Percentiles rank a stretch among this genome's conserved stretches.
Evolutionary conservation across 1,140 invertebrate species (phyloP).

Genomic region (Zaprionus ghesquierei): DNA sequence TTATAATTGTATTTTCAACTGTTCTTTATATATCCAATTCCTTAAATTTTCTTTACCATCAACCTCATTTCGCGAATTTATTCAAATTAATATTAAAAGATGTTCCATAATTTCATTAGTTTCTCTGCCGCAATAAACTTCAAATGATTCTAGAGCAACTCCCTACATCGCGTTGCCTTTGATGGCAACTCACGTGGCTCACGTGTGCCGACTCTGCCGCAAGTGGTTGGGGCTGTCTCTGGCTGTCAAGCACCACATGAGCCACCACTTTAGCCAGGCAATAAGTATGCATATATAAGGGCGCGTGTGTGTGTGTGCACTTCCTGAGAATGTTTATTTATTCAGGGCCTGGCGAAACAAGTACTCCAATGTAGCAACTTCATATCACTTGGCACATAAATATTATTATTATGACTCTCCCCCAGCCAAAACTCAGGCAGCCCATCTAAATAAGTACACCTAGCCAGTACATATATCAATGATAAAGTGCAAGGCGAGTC

Average conservation of each 20-base stretch:
- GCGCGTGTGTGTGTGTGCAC: conserved; percentile 8
- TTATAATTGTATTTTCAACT: too few relatives aligned
- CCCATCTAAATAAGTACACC: conserved; percentile 30
- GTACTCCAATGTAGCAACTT: conserved; percentile 58
- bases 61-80: too few relatives aligned
- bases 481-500: conserved; percentile 50
- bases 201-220: conserved; percentile 28
- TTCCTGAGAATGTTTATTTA: conserved; percentile 68
- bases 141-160: not conserved
- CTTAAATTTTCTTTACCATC: too few relatives aligned
- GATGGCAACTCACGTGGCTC: conserved; percentile 15
- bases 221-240: conserved; percentile 44
- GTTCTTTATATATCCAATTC: too few relatives aligned
- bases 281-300: conserved; percentile 8
- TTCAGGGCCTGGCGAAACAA: conserved; percentile 62
- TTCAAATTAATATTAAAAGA: too few relatives aligned
- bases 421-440: not conserved
- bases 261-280: conserved; percentile 7
- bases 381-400: conserved; percentile 76
- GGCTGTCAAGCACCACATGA: conserved; percentile 50
- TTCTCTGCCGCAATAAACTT: not conserved
- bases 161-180: not conserved
- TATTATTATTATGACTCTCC: conserved; percentile 74
- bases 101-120: not conserved
- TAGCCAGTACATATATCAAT: conserved; percentile 23